These are phyloP conservation scores for Clepsis dumicolana DNA, from an alignment of 2,888 invertebrate species.

Conservation along the genomic window DNA sequence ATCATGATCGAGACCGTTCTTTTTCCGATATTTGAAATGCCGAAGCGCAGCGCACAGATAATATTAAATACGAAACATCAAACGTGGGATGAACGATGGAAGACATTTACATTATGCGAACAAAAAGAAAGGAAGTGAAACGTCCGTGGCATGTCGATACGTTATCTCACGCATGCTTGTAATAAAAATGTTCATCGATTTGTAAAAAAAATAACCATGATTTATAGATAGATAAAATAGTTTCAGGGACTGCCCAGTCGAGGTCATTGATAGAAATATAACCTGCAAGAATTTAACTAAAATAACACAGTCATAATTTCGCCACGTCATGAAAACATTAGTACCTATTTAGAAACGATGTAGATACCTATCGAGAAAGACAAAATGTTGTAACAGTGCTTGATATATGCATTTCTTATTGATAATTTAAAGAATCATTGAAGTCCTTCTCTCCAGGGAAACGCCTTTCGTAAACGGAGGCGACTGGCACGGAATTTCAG, in stretches of 20 bases:
- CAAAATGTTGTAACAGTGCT: background rate
- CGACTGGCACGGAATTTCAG: constrained; percentile 55
- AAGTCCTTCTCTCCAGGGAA: constrained; percentile 28
- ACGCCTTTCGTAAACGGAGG: constrained; percentile 44
- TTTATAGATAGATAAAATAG: constrained; percentile 59
- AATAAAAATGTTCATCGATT: constrained; percentile 62
- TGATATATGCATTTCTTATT: background rate
- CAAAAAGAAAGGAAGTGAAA: constrained; percentile 60
- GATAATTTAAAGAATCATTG: constrained; percentile 41
- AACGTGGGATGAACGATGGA: constrained; percentile 61
- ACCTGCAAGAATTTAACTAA: constrained; percentile 1
- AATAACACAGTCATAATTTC: background rate
- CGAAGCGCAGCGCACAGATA: constrained; percentile 24
- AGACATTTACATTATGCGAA: constrained; percentile 60
- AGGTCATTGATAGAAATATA: constrained; percentile 21
- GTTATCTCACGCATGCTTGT: constrained; percentile 63
- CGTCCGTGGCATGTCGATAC: constrained; percentile 45
- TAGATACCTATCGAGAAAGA: background rate
- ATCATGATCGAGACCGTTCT: constrained; percentile 22
- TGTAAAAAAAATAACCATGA: constrained; percentile 61
- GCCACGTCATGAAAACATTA: background rate
- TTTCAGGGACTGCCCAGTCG: constrained; percentile 47
- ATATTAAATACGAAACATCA: constrained; percentile 29
- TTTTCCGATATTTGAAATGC: constrained; percentile 31
- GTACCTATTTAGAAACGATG: background rate